Evolutionary conservation across 1,140 invertebrate genomes (phyloP), one percentile per base, ranked within the genome.

Genomic region (Bradysia coprophila): DNA sequence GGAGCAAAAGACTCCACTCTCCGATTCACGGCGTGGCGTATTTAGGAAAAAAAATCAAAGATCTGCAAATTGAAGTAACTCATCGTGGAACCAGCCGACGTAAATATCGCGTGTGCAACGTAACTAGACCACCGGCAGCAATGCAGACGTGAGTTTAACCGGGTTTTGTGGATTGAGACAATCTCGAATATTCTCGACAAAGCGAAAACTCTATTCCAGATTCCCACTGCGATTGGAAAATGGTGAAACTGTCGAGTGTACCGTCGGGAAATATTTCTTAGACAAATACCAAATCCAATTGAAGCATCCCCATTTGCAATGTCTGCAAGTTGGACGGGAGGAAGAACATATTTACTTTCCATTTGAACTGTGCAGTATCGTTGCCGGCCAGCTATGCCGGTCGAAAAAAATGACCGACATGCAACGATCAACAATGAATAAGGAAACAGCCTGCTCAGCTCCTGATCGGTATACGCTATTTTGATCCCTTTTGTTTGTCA

Each of bases 31-130:
- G 57, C 72, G 96, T 56, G 95, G 98, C 21, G 99, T 98, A 67
- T 99, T 99, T 68, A 99, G 96, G 48, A 99, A 99, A 73, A n/a
- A 95, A 99, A 77, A 99, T 99, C 47, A 98, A 98, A 72, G 92
- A 94, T 44, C 71, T 98, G 16, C 98, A 98, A 66, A 97, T 99
- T 54, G 96, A 99, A 73, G 98, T 99, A 39, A 99, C 94, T 9
- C 96, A 99, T 66, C 98, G 95, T 67, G 96, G 96, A 36, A 78
- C 83, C 40, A 99, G 98, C 94, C 78, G 91, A 55, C 71, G 96
- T 49, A 99, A 99, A 67, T 99, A 99, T 62, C 73, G 93, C 62
- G 75, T 99, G 9, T 98, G 95, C 63, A 99, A 99, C 68, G 95
- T 99, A 3, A 99, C 96, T 2, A 72, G 94, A 38, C 75, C 94